These are phyloP conservation scores for Pemphigus obesinymphae DNA, from an alignment of 1,140 invertebrate genomes.

Conservation along the genomic window DNA sequence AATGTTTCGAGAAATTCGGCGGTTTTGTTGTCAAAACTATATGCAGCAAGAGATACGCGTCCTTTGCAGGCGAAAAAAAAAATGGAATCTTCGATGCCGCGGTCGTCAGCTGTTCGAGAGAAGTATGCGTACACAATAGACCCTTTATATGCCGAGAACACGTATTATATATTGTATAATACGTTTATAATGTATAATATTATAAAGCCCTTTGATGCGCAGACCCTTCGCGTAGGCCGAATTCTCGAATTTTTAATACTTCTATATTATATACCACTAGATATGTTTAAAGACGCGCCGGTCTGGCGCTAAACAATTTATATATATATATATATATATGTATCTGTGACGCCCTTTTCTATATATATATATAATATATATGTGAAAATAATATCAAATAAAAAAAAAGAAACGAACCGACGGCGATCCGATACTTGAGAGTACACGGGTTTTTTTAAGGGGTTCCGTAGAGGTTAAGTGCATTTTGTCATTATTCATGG, in stretches of 20 bases:
- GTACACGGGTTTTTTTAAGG: not conserved
- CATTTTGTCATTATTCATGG: constrained; percentile 9
- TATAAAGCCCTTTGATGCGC: not conserved
- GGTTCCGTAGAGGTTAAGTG: not conserved
- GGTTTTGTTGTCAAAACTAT: not conserved
- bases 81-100: not conserved
- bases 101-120: not conserved
- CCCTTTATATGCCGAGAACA: not conserved
- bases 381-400: not conserved
- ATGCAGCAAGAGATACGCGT: not conserved
- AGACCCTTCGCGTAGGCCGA: not conserved
- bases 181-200: not conserved
- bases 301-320: not conserved
- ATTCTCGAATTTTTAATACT: not conserved
- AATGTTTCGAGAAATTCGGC: not conserved
- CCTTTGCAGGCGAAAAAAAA: not conserved
- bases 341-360: not conserved
- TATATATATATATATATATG: not conserved
- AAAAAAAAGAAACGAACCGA: not conserved
- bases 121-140: not conserved
- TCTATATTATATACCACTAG: not conserved
- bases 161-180: not conserved
- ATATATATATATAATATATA: too few relatives aligned
- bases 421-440: not conserved
- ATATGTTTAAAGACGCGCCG: not conserved